Evolutionary conservation across 2,888 invertebrate genomes (phyloP), one percentile per base, ranked within the genome.

Genomic region (Cephus nigrinus): DNA sequence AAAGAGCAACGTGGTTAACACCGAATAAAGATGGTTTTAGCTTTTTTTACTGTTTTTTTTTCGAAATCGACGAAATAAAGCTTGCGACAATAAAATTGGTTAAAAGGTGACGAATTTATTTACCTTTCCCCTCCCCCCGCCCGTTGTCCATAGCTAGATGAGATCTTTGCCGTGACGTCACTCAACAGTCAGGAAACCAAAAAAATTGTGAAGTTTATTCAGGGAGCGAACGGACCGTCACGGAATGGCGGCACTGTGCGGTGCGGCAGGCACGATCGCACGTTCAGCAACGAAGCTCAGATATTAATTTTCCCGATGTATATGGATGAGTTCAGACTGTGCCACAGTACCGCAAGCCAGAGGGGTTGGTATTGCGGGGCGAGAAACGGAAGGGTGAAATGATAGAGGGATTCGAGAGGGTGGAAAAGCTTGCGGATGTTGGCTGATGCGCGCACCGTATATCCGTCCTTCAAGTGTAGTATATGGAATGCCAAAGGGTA

Each of bases 301-400:
- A 89, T 90, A 91, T 90, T 90, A 90, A 91, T 91, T 91, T 91
- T 90, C 87, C 78, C 87, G 87, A 89, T 91, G 90, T 90, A 89
- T 91, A 91, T 90, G 89, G 88, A 90, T 90, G 91, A 91, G 89
- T 85, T 84, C 83, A 84, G 85, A 86, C 81, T 71, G 3, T 31
- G 31, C 31, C 71, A 12, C 23, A 55, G 55, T 55, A 55, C 71
- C 32, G 32, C 71, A 33, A 71, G 33, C 71, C 12, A 71, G 71
- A 71, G 71, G 31, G 71, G 31, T 15, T 33, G 31, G 71, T 31
- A 33, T 69, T 78, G 78, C 75, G 78, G 78, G 73, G 76, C 71
- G 75, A 68, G 69, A 72, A 77, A 74, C 79, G 76, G 73, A 76
- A 75, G 71, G 76, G 73, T 74, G 71, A 75, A 79, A 76, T 32